Percentiles rank a stretch among this genome's conserved stretches.
These are phyloP conservation scores for Axinella damicornis DNA, from an alignment of 37 sponge, comb jelly and placozoan genomes.

Conservation along the genomic window DNA sequence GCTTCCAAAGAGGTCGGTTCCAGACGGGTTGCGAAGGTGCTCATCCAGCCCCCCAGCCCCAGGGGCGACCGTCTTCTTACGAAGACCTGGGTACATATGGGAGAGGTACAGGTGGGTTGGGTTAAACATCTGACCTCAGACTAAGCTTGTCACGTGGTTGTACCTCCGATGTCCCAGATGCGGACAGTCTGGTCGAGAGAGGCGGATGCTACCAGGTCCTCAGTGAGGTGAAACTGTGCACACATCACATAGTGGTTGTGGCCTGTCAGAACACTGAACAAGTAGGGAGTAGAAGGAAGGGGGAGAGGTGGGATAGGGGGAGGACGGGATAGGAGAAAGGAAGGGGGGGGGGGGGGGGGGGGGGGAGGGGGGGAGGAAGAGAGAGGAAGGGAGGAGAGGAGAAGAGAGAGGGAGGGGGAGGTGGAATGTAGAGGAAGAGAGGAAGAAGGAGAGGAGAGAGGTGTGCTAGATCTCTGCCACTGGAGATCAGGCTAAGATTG, in stretches of 20 bases:
- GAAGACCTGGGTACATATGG: conserved; percentile 52
- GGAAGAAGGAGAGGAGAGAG: not conserved
- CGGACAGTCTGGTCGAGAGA: conserved; percentile 97
- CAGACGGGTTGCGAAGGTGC: conserved; percentile 54
- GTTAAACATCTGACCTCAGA: no score
- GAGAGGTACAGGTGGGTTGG: no score
- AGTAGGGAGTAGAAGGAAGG: no score
- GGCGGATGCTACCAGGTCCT: conserved; percentile 97
- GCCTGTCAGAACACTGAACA: conserved; percentile 92
- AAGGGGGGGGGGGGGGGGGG: not conserved
- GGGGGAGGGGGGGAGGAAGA: not conserved
- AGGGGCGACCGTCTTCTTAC: conserved; percentile 93
- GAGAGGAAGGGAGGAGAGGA: not conserved
- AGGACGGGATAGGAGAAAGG: no score
- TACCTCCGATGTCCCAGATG: conserved; percentile 96
- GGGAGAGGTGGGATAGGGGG: not conserved
- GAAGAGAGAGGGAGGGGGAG: not conserved
- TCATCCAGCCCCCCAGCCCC: conserved; percentile 79
- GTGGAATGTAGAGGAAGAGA: not conserved
- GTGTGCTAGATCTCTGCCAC: no score
- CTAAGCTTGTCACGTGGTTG: not conserved
- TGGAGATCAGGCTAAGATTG: no score
- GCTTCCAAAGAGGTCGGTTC: conserved; percentile 95
- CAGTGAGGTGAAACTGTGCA: conserved; percentile 98
- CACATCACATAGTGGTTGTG: conserved; percentile 99